phyloP scores from a whole-genome alignment of 2,888 invertebrate genomes.

The Habrosyne pyritoides region DNA sequence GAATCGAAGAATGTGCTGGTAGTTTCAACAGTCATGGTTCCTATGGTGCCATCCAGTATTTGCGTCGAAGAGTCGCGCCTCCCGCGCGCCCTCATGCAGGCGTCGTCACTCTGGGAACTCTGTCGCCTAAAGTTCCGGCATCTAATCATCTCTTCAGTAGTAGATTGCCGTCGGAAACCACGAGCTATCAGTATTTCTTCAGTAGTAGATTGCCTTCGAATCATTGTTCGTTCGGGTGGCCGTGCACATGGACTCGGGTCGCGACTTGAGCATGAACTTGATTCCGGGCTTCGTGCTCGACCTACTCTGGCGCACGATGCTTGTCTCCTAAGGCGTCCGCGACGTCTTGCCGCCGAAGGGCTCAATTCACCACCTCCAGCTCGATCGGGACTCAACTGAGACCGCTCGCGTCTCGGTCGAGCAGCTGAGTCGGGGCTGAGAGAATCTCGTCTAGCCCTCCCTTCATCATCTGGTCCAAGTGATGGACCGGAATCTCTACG shows the following conservation, averaged over 20 bases:
- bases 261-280: constrained; percentile 90
- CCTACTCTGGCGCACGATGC: constrained; percentile 88
- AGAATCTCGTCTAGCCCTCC: constrained; percentile 91
- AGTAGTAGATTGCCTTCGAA: constrained; percentile 94
- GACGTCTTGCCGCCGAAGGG: constrained; percentile 87
- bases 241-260: constrained; percentile 92
- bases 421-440: constrained; percentile 96
- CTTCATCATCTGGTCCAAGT: constrained; percentile 91
- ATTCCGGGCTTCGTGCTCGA: constrained; percentile 86
- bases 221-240: constrained; percentile 87
- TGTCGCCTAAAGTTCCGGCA: constrained; percentile 95
- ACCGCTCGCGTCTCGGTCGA: constrained; percentile 88
- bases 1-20: constrained; percentile 96
- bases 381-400: constrained; percentile 91
- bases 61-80: constrained; percentile 94
- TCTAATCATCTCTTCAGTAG: constrained; percentile 96
- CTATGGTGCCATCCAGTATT: constrained; percentile 95
- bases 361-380: constrained; percentile 91
- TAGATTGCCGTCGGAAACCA: constrained; percentile 94
- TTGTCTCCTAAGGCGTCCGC: constrained; percentile 89
- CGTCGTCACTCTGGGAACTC: constrained; percentile 94
- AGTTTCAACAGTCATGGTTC: constrained; percentile 96
- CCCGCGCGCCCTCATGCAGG: constrained; percentile 86
- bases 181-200: constrained; percentile 95
- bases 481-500: constrained; percentile 93